Evolutionary conservation across 2,797 vertebrate species (phyloP).

Genomic region (Eulemur coronatus): DNA sequence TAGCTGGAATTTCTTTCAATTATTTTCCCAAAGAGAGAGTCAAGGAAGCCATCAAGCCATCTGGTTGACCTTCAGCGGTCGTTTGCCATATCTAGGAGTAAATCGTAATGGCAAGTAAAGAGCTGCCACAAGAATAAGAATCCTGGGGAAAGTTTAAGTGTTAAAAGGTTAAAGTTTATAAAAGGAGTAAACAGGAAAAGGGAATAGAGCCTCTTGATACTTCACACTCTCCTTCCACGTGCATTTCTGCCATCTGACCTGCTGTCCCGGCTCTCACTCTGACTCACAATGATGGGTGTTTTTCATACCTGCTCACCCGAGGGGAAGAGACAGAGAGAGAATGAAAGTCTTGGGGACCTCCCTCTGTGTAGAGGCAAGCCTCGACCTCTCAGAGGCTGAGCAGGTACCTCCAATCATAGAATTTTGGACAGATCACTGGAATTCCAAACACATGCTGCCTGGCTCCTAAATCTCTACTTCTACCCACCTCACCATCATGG

Average conservation of each 20-base stretch:
- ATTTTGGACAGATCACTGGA: not conserved
- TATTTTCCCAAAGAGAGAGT: not conserved
- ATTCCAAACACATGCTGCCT: not conserved
- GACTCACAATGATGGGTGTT: not conserved
- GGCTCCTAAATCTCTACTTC: not conserved
- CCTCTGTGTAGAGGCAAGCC: not conserved
- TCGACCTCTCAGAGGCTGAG: not conserved
- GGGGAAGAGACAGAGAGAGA: not conserved
- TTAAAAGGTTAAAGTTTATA: not conserved
- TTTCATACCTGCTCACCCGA: not conserved
- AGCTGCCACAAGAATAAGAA: slow-evolving; percentile 14
- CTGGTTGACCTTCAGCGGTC: slow-evolving; percentile 33
- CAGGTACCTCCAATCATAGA: not conserved
- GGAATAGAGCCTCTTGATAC: not conserved
- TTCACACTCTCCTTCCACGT: not conserved
- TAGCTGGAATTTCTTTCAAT: not conserved
- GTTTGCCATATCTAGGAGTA: not conserved
- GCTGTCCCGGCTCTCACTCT: not conserved
- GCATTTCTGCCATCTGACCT: not conserved
- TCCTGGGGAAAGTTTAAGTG: not conserved
- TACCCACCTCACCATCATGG: not conserved
- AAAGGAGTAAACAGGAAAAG: not conserved
- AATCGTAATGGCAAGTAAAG: not conserved
- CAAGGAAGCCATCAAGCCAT: slow-evolving; percentile 52
- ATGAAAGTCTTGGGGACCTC: not conserved